Base-by-base conservation (phyloP, 2,888 invertebrate species). In the Mycalesis mineus region DNA sequence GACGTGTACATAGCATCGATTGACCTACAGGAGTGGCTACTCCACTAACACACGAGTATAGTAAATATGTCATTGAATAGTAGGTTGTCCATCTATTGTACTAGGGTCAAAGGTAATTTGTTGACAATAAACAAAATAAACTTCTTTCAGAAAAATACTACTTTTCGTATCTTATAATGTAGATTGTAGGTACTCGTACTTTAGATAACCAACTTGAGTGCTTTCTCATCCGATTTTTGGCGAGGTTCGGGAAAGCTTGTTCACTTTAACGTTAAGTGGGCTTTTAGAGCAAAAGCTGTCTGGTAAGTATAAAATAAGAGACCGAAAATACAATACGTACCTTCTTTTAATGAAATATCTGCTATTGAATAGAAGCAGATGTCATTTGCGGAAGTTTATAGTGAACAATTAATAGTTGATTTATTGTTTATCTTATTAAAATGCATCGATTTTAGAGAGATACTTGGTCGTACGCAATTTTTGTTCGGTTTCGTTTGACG, bases 181-280 rank as follows among this genome's bases (percentile, higher is more conserved):
- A n/a, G n/a, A 13, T 28, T 29, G 44, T 14, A 49, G 22, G 22
- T 22, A 22, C n/a, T 14, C 3, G 14, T 52, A 39, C 47, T 28
- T 36, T n/a, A 42, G 51, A 52, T 39, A 29, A 29, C 36, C 29
- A 33, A 48, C 48, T 58, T 39, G 44, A 52, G 48, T 55, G 51
- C 29, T 55, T 52, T 39, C 58, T 59, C 57, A 62, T 60, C 62
- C 31, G 47, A 54, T 57, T 62, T 61, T 59, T 55, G 55, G 48
- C 51, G 28, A 39, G 37, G 50, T 48, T 55, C 56, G 31, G 39
- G 33, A 51, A 52, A 55, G 50, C 62, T 62, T 60, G 55, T 57
- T 58, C 57, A 57, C 59, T 62, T 51, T 37, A 52, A 45, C 61
- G 56, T 42, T 59, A 56, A 57, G 58, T 52, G 49, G 52, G 44